These are phyloP conservation scores for Drosophila azteca DNA, from an alignment of 1,140 invertebrate species.

Conservation along the genomic window DNA sequence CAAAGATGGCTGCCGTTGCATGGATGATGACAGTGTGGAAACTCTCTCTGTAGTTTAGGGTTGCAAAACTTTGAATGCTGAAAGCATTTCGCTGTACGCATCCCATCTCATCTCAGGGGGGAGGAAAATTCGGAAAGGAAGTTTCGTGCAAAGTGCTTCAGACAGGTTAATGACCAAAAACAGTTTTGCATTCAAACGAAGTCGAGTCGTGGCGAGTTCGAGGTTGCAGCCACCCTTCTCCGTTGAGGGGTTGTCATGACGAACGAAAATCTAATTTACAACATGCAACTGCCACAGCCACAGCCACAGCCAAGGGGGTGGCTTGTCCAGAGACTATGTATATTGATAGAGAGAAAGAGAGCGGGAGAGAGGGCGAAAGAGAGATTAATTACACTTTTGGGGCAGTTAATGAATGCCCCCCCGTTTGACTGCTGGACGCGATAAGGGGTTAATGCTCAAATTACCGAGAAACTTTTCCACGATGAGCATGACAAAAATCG, in stretches of 20 bases:
- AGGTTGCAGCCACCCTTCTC: constrained; percentile 46
- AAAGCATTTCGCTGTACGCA: constrained; percentile 70
- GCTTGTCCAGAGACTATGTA: not conserved
- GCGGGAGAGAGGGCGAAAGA: constrained; percentile 2
- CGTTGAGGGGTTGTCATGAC: constrained; percentile 70
- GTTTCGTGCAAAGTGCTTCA: constrained; percentile 70
- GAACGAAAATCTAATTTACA: constrained; percentile 78
- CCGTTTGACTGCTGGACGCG: constrained; percentile 21
- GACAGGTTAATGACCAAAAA: constrained; percentile 80
- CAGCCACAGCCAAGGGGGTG: constrained; percentile 32
- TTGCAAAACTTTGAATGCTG: constrained; percentile 56
- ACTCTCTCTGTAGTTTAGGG: constrained; percentile 38
- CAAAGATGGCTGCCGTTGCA: constrained; percentile 53
- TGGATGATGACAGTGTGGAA: constrained; percentile 70
- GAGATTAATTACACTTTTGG: constrained; percentile 71
- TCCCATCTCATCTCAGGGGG: not conserved
- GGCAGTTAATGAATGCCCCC: constrained; percentile 71
- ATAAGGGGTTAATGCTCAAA: constrained; percentile 81
- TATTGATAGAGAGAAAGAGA: not conserved
- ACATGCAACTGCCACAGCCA: constrained; percentile 67
- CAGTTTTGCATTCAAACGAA: constrained; percentile 79
- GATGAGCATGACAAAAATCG: constrained; percentile 70
- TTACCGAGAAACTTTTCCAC: constrained; percentile 55
- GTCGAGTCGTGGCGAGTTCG: not conserved
- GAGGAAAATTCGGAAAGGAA: constrained; percentile 16